Evolutionary conservation across 2,797 vertebrate genomes (phyloP), one percentile per base, ranked within the genome.

Genomic region (Rhinatrema bivittatum): DNA sequence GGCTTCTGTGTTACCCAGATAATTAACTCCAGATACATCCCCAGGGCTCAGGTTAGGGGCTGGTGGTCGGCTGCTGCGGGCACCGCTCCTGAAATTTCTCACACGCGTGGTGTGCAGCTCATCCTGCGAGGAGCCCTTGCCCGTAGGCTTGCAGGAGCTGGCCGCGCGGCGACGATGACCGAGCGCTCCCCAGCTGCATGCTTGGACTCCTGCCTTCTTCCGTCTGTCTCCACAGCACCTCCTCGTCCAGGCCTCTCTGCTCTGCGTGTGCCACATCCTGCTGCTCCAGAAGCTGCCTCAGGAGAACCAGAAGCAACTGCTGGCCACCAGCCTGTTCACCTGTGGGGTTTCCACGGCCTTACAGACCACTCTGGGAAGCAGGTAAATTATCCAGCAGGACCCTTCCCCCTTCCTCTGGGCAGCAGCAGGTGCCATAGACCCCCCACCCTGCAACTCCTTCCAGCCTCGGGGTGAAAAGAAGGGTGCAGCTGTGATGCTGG

Each of bases 241-340:
- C 36, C 46, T 82, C 9, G 82, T 89, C 25, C 74, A 86, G 67
- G 62, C 65, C 6, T 87, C 85, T 36, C 53, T 87, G 46, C 70
- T 88, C 22, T 82, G 80, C 15, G 34, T 80, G 53, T 78, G 83
- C 39, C 48, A 90, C 36, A 65, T 80, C 29, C 64, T 84, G 2
- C 70, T 91, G 23, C 60, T 88, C 32, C 60, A 46, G 11, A 61
- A 44, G 12, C 53, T 79, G 8, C 57, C 70, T 0, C 24, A 40
- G 15, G 48, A 48, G 17, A 50, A 54, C 20, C 46, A 30, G 20
- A 53, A 70, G 7, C 58, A 52, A 21, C 67, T 86, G 19, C 64
- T 91, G 68, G 75, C 88, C 36, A 53, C 65, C 21, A 82, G 76
- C 53, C 64, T 90, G 50, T 90, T 91, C 45, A 62, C 74, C 15